phyloP scores from a whole-genome alignment of 64 coral and sea anemone species.

The Pocillopora damicornis region DNA sequence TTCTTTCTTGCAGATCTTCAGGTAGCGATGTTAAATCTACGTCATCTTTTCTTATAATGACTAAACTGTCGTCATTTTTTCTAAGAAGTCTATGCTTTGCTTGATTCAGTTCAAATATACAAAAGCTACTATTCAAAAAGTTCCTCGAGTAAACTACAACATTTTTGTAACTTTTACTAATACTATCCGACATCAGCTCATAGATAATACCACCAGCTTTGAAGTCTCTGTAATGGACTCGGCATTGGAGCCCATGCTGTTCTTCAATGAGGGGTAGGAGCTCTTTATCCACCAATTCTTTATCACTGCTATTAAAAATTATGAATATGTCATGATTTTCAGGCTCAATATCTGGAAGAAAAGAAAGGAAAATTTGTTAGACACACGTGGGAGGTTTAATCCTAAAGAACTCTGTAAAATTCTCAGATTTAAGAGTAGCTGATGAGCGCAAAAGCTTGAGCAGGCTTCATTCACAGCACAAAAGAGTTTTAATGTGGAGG shows the following conservation, averaged over 20 bases:
- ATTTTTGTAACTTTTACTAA: slow-evolving; percentile 38
- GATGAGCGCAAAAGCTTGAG: too few relatives aligned
- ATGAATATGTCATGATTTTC: slow-evolving; percentile 6
- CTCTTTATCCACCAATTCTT: neutral
- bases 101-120: slow-evolving; percentile 5
- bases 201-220: slow-evolving; percentile 3
- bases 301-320: slow-evolving; percentile 1
- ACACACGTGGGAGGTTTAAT: too few relatives aligned
- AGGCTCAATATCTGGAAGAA: too few relatives aligned
- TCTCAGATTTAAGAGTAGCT: too few relatives aligned
- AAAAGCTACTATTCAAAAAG: slow-evolving; percentile 23
- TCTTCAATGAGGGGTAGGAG: slow-evolving; percentile 14
- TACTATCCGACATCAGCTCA: slow-evolving; percentile 28
- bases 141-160: slow-evolving; percentile 31
- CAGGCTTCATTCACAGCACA: too few relatives aligned
- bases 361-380: too few relatives aligned
- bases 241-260: slow-evolving; percentile 16
- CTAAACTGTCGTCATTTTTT: neutral
- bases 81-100: neutral
- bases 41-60: slow-evolving; percentile 5
- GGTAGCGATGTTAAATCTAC: neutral
- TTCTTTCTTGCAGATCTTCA: neutral
- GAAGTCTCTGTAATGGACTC: slow-evolving; percentile 48
- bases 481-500: too few relatives aligned
- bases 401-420: too few relatives aligned